Conservation (phyloP, 1,140 invertebrate genomes). For the Theocolax elegans region DNA sequence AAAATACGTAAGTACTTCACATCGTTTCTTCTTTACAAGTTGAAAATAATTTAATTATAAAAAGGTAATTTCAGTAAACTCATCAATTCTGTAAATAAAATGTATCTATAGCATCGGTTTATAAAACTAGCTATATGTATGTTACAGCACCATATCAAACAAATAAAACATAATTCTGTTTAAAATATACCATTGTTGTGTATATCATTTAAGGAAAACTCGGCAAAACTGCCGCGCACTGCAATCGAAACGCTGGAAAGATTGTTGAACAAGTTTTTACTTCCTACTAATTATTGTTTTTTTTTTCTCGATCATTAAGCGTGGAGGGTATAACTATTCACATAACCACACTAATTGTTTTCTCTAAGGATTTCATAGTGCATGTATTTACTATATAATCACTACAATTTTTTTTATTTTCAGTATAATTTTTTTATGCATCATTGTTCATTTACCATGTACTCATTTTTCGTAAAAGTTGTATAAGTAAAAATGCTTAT, state of each 20-base stretch:
- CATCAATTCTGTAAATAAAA: no score
- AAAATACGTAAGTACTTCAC: no score
- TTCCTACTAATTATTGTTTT: slow-evolving; percentile 21
- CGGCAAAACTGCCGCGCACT: no score
- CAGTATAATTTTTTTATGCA: no score
- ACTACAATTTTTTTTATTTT: not conserved
- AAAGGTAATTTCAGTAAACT: no score
- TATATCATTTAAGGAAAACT: slow-evolving; percentile 7
- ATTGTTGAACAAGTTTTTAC: slow-evolving; percentile 44
- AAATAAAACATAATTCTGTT: slow-evolving; percentile 37
- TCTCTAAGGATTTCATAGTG: slow-evolving; percentile 56
- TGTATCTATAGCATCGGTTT: not conserved
- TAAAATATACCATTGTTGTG: slow-evolving; percentile 34
- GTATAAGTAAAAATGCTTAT: slow-evolving; percentile 65
- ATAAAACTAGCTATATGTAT: slow-evolving; percentile 10
- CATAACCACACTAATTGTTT: slow-evolving; percentile 63
- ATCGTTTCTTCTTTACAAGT: no score
- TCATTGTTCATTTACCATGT: slow-evolving; percentile 51
- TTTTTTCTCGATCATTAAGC: not conserved
- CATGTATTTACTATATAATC: not conserved
- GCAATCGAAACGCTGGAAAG: slow-evolving; percentile 44
- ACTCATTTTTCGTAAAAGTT: slow-evolving; percentile 60
- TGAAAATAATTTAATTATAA: no score
- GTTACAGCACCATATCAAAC: slow-evolving; percentile 2
- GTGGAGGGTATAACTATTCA: slow-evolving; percentile 53